A percentile compares a stretch with the other conserved stretches of the same genome.
Evolutionary conservation across 2,113 vertebrate genomes (phyloP).

Genomic region (Erythrocercus mccallii): DNA sequence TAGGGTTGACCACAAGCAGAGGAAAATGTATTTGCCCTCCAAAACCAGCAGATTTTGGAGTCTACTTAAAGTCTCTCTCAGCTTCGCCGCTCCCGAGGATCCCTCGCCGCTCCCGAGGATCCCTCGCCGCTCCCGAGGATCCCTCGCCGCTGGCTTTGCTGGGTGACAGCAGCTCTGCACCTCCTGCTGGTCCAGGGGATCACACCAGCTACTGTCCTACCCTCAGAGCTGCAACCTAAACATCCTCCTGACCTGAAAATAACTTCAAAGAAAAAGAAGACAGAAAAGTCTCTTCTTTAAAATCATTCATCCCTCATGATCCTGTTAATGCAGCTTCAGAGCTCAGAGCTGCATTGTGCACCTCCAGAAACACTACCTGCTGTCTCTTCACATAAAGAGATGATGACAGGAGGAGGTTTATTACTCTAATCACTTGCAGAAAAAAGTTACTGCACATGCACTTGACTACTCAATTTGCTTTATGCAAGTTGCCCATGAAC

Average conservation of each 20-base stretch:
- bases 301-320: background rate
- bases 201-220: background rate
- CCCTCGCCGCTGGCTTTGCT: background rate
- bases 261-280: background rate
- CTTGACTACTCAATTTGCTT: background rate
- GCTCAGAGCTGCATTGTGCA: background rate
- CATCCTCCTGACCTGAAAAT: background rate
- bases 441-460: background rate
- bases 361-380: background rate
- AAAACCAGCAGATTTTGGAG: background rate
- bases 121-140: no score
- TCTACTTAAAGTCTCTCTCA: background rate
- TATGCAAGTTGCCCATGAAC: background rate
- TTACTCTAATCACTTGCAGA: background rate
- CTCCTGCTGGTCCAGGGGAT: background rate
- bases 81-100: background rate
- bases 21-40: background rate
- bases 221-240: background rate
- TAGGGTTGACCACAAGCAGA: background rate
- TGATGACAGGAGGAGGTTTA: background rate
- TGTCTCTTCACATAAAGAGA: background rate
- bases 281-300: background rate
- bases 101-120: no score
- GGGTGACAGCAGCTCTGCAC: background rate
- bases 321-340: background rate